These are phyloP conservation scores for Acrocephalus arundinaceus DNA, from an alignment of 2,113 vertebrate genomes.

Conservation along the genomic window DNA sequence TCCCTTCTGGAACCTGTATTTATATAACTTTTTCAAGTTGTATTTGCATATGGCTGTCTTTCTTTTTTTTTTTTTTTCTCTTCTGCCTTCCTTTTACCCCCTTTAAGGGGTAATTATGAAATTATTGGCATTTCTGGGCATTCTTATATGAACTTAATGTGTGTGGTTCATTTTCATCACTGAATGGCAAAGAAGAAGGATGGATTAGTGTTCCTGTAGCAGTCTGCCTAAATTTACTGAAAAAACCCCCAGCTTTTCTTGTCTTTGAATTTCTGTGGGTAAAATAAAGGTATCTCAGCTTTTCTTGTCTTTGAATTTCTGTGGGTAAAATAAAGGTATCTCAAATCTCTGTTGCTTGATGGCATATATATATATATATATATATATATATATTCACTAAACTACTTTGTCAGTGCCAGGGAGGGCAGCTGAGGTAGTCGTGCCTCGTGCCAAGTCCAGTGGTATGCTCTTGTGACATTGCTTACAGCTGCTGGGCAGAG, in stretches of 20 bases:
- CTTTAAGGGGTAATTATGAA: not conserved
- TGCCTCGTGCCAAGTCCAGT: slow-evolving; percentile 26
- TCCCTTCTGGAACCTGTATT: not conserved
- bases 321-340: not conserved
- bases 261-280: not conserved
- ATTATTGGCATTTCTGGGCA: not conserved
- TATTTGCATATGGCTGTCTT: not conserved
- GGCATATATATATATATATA: not conserved
- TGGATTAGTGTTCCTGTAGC: not conserved
- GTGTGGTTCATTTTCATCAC: slow-evolving; percentile 20
- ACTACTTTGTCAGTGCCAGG: not conserved
- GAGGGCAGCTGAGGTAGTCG: slow-evolving; percentile 40
- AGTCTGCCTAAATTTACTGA: not conserved
- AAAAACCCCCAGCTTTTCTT: not conserved
- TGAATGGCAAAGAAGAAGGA: not conserved
- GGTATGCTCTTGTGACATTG: slow-evolving; percentile 7
- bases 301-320: slow-evolving; percentile 45
- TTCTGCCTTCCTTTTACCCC: not conserved
- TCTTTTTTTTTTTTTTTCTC: too few species aligned
- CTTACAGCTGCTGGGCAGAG: slow-evolving; percentile 30
- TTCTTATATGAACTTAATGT: not conserved
- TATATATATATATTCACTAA: not conserved
- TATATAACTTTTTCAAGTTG: not conserved
- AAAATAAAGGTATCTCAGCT: not conserved
- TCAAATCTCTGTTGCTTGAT: not conserved